Evolutionary conservation across 2,888 invertebrate genomes (phyloP), one percentile per base, ranked within the genome.

Genomic region (Cantharis flavilabris): DNA sequence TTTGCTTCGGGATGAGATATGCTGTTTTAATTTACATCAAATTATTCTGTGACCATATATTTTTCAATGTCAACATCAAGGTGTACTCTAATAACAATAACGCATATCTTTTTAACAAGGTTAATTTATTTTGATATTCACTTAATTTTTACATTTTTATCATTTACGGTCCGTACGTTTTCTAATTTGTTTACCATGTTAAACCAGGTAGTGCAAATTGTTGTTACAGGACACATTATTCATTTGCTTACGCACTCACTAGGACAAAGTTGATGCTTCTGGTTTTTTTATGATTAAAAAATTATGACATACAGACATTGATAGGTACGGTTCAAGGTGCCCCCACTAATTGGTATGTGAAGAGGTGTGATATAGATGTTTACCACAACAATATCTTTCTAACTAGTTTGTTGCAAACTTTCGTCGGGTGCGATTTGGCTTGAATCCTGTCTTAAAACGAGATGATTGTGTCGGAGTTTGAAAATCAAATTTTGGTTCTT

Each of bases 31-130:
- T 76, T 73, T 73, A 28, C 73, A 76, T 73, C 62, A 62, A 49
- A 70, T 73, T 76, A 76, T 76, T 72, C 70, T 13, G 26, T 23
- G 63, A 62, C 65, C 69, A 63, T 72, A 71, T 14, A 30, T 30
- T 75, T 79, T 76, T 80, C 81, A 81, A 81, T 81, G 81, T 78
- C 81, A 79, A 75, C 79, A 78, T 79, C 81, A 80, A 80, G 81
- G 80, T 76, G 72, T 67, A 71, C 33, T 70, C 49, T 23, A 67
- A 63, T 74, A 72, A 79, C 81, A 76, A 75, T 78, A 74, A 73
- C 26, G 70, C 75, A 70, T 76, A 74, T 70, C 72, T 69, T 13
- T 74, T 26, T 67, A 67, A 71, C 79, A 80, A 80, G 81, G 80
- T 70, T 81, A 71, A 69, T 73, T 62, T 77, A 71, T 30, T 69